A percentile compares a stretch with the other conserved stretches of the same genome.
Conservation (phyloP, 2,888 invertebrate species). For the Nomada ruficornis region DNA sequence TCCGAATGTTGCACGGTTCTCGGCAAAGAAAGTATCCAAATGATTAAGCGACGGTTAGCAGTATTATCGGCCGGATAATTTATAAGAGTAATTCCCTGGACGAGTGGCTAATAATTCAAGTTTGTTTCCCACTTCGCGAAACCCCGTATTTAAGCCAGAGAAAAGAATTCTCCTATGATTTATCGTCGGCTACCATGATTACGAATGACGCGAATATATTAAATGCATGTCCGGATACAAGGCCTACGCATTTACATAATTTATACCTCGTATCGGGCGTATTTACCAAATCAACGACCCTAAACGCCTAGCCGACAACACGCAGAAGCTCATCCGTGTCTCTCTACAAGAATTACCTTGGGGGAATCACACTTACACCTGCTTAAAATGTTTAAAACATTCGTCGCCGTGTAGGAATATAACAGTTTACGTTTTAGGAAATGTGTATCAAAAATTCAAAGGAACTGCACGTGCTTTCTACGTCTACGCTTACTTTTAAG, state of each 20-base stretch:
- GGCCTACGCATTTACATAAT: constrained; percentile 52
- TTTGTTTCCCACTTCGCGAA: constrained; percentile 28
- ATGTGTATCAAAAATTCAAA: no score
- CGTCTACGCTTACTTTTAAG: no score
- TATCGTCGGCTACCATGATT: constrained; percentile 39
- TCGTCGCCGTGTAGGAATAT: neutral
- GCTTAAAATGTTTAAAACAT: neutral
- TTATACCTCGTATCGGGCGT: constrained; percentile 40
- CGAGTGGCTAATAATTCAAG: constrained; percentile 45
- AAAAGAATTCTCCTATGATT: constrained; percentile 47
- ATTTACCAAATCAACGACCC: constrained; percentile 53
- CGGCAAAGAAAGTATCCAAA: neutral
- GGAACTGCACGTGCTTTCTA: no score
- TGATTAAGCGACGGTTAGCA: constrained; percentile 10
- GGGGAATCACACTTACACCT: neutral
- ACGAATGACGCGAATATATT: constrained; percentile 46
- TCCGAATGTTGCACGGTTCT: neutral
- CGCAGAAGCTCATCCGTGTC: constrained; percentile 14
- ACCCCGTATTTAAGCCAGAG: constrained; percentile 23
- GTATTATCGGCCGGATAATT: constrained; percentile 32
- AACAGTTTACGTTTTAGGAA: no score
- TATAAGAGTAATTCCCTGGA: constrained; percentile 29
- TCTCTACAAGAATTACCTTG: neutral
- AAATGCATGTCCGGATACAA: constrained; percentile 41
- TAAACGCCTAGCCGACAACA: constrained; percentile 15